Base-by-base conservation (phyloP, 2,888 invertebrate species). In the Perizoma affinitatum region DNA sequence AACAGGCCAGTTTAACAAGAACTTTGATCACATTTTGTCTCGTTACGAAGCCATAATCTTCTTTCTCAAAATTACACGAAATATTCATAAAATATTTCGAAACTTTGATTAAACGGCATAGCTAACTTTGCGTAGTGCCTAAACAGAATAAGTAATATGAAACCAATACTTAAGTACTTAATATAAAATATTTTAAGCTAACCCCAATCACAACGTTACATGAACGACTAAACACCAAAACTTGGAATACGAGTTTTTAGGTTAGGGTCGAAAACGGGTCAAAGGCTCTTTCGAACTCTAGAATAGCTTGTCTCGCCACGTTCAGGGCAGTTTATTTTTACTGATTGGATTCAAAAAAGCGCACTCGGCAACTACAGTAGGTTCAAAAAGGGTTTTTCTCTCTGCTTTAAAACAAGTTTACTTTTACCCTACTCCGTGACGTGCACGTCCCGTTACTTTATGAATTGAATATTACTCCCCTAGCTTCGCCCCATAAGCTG, bases 401-500 rank as follows among this genome's bases (percentile, higher is more conserved):
- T 22, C 22, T 22, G 22, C 22, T 22, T 22, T 1, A 22, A 22
- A 42, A 1, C 22, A 22, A 22, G 22, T 22, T 11, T 22, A 6
- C 4, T 6, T 22, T 8, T 22, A 22, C 22, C 22, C 22, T 4
- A 22, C 44, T 44, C 36, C 38, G 49, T 44, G 11, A 46, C 53
- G 63, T 53, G n/a, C 38, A 47, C 57, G 54, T 60, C 40, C 33
- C 54, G 56, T 35, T 22, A 41, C 22, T 10, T 33, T 58, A 7
- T 49, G 46, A 59, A 57, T 45, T 61, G 60, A 55, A 67, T 64
- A 63, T 68, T 66, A 71, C 74, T 79, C 81, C 76, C 80, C 74
- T 71, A 65, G 66, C 69, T 58, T 57, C 48, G 72, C 71, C 71
- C 75, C 71, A 73, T 71, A 75, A 72, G 74, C 74, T 79, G 77